Percentiles rank a stretch among this genome's conserved stretches.
phyloP scores from a whole-genome alignment of 1,140 invertebrate genomes.

The Anastrepha ludens region DNA sequence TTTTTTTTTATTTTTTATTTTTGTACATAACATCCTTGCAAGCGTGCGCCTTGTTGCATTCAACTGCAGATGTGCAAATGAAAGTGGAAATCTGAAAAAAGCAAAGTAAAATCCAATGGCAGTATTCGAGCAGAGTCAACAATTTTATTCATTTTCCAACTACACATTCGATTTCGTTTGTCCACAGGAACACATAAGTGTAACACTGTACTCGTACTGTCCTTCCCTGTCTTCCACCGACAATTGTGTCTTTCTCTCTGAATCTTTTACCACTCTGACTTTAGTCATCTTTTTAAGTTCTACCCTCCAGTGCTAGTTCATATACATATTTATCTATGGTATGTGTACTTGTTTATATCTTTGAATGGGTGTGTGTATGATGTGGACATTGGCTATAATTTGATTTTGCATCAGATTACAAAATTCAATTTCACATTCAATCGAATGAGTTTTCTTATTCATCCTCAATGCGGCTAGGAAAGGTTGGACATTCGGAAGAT shows the following conservation, averaged over 20 bases:
- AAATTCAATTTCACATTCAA: slow-evolving; percentile 52
- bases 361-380: neutral
- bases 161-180: slow-evolving; percentile 36
- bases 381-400: slow-evolving; percentile 40
- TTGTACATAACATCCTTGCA: neutral
- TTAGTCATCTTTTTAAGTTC: neutral
- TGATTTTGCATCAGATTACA: slow-evolving; percentile 51
- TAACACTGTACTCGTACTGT: neutral
- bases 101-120: neutral
- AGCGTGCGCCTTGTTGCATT: neutral
- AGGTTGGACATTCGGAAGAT: slow-evolving; percentile 2
- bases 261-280: neutral
- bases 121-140: slow-evolving; percentile 7
- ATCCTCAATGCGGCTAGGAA: neutral
- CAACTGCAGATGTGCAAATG: slow-evolving; percentile 17
- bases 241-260: neutral
- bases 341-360: neutral
- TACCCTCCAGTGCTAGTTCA: neutral
- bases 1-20: neutral
- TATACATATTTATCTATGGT: neutral
- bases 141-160: slow-evolving; percentile 22
- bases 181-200: neutral
- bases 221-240: neutral
- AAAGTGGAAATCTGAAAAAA: neutral
- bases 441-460: slow-evolving; percentile 49